phyloP scores from a whole-genome alignment of 1,140 invertebrate genomes.

The Bacillus rossius region DNA sequence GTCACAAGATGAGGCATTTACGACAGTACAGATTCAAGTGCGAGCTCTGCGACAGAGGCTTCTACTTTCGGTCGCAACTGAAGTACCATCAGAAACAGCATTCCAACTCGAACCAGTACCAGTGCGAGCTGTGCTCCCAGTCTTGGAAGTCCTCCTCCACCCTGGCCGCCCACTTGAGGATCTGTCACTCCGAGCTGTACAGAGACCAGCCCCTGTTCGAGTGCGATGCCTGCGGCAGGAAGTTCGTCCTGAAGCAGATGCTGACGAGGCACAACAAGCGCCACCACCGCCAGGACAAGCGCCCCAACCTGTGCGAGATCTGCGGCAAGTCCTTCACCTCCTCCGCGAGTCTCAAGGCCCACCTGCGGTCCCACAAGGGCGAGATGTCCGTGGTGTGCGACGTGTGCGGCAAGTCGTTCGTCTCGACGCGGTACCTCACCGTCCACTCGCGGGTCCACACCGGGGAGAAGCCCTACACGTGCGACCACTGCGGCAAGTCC shows the following conservation, averaged over 20 bases:
- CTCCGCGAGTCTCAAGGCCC: slow-evolving; percentile 52
- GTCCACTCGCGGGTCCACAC: slow-evolving; percentile 48
- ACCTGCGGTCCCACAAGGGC: slow-evolving; percentile 56
- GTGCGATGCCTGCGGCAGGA: slow-evolving; percentile 68
- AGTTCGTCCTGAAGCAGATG: slow-evolving; percentile 51
- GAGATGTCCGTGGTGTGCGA: slow-evolving; percentile 59
- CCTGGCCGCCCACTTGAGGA: slow-evolving; percentile 38
- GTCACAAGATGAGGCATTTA: slow-evolving; percentile 5
- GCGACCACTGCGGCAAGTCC: slow-evolving; percentile 44
- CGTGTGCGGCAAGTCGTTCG: slow-evolving; percentile 50
- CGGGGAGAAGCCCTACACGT: slow-evolving; percentile 52
- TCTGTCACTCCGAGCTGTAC: slow-evolving; percentile 27
- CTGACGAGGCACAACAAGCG: slow-evolving; percentile 45
- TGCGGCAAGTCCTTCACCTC: slow-evolving; percentile 44
- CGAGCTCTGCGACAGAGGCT: slow-evolving; percentile 46
- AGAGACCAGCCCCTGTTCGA: slow-evolving; percentile 47
- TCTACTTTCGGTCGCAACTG: background rate
- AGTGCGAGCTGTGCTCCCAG: slow-evolving; percentile 64
- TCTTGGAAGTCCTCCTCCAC: slow-evolving; percentile 38
- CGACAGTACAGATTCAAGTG: slow-evolving; percentile 30
- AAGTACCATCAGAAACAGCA: slow-evolving; percentile 17
- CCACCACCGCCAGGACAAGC: slow-evolving; percentile 41
- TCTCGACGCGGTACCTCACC: slow-evolving; percentile 46
- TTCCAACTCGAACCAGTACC: slow-evolving; percentile 35
- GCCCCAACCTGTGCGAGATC: slow-evolving; percentile 42